Base-by-base conservation (phyloP, 1,140 invertebrate genomes). In the Brachionus calyciflorus region DNA sequence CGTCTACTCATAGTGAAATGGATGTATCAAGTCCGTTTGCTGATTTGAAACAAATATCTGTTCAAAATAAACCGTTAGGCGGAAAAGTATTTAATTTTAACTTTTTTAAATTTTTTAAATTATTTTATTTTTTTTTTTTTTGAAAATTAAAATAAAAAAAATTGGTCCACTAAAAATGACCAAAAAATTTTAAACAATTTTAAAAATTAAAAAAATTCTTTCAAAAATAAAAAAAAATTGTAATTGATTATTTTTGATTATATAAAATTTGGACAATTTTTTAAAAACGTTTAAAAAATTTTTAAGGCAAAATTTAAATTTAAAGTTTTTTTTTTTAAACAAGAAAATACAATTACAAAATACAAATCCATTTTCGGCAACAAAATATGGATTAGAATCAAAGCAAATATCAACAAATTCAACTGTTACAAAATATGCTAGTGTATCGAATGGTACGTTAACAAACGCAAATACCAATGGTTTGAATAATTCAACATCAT, bases 11-110 rank as follows among this genome's bases (percentile, higher is more conserved):
- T 21, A 73, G 69, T 17, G 69, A 73, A 51, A 73, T 73, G 69
- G 69, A 73, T 73, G 69, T 73, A 21, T 51, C 69, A 37, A 73
- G 46, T 73, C 69, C 69, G 17, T 73, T 51, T 73, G 69, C 69
- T 37, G 69, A 73, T 24, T 37, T 49, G 19, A 73, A 73, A 30
- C 69, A 73, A 73, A 73, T 73, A 51, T 51, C 69, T 51, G 46
- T 73, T 1, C 69, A 73, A 30, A 73, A 73, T 41, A 73, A 73
- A 17, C 69, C 69, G 30, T 28, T 55, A 3, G 69, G 69, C 1
- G 69, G 69, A 73, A 73, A 73, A 51, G 46, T 73, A 55, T 17
- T 33, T 60, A 5, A 55, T 30, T 55, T 28, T 26, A 9, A n/a
- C 24, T 26, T 26, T 28, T 4, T 1, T 53, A 14, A 26, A 1